phyloP scores from a whole-genome alignment of 2,797 vertebrate species.

The Chrysolophus pictus region DNA sequence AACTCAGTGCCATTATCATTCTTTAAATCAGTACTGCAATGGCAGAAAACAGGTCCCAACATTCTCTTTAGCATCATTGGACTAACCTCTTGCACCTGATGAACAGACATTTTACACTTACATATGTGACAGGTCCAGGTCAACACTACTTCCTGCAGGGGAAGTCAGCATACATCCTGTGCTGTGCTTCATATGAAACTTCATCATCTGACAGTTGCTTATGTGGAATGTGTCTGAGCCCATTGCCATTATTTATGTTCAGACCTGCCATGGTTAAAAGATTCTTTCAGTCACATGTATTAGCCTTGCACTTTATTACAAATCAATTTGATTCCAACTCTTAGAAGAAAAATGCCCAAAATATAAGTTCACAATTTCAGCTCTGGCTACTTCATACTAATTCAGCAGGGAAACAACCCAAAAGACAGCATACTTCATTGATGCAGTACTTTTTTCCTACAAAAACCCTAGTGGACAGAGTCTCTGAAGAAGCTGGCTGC shows the following conservation, averaged over 20 bases:
- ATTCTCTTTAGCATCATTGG: accelerated
- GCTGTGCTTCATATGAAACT: accelerated
- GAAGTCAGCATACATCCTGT: neutral
- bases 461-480: neutral
- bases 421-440: neutral
- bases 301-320: neutral
- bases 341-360: neutral
- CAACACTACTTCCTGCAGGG: accelerated
- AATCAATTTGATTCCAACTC: neutral
- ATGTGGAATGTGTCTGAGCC: neutral
- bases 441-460: neutral
- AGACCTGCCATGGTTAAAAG: neutral
- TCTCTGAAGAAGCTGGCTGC: neutral
- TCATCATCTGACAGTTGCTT: neutral
- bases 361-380: neutral
- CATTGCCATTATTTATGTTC: neutral
- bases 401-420: neutral
- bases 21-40: neutral
- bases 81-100: accelerated
- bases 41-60: neutral
- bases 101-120: neutral
- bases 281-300: neutral
- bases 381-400: neutral
- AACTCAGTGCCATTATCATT: accelerated
- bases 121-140: neutral